These are phyloP conservation scores for Epirrhoe alternata DNA, from an alignment of 2,888 invertebrate species.

Conservation along the genomic window DNA sequence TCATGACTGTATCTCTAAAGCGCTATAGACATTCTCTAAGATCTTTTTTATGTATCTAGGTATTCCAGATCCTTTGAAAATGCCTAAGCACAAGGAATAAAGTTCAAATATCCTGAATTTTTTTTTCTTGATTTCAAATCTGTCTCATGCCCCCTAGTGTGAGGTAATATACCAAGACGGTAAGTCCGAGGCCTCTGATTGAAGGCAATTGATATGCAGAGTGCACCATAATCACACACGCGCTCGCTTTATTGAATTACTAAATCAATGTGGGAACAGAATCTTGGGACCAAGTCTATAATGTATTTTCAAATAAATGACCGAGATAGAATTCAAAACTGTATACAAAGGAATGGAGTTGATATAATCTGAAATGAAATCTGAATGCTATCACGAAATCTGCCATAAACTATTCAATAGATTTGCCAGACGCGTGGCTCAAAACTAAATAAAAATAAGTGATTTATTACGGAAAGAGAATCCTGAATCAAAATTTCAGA, in stretches of 20 bases:
- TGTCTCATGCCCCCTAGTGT: background rate
- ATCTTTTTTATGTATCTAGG: too few relatives aligned
- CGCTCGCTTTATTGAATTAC: constrained; percentile 35
- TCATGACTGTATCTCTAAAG: too few relatives aligned
- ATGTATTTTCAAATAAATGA: constrained; percentile 10
- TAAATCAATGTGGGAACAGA: constrained; percentile 29
- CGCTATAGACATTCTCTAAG: too few relatives aligned
- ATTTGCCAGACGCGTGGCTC: constrained; percentile 46
- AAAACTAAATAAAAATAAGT: background rate
- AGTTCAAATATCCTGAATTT: too few relatives aligned
- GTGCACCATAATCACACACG: constrained; percentile 30
- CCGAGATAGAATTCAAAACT: constrained; percentile 17
- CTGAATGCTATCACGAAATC: constrained; percentile 57
- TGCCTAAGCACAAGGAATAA: too few relatives aligned
- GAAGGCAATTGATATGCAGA: constrained; percentile 40
- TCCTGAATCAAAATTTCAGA: background rate
- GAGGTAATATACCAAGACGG: constrained; percentile 1
- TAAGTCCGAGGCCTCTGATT: constrained; percentile 26
- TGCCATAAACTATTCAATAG: constrained; percentile 55
- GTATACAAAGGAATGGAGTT: constrained; percentile 29
- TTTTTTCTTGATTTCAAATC: too few relatives aligned
- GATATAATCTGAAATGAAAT: constrained; percentile 50
- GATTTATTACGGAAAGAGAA: background rate
- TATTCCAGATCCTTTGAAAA: too few relatives aligned
- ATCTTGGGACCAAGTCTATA: constrained; percentile 7